phyloP scores from a whole-genome alignment of 2,797 vertebrate species.

The Pelochelys cantorii region DNA sequence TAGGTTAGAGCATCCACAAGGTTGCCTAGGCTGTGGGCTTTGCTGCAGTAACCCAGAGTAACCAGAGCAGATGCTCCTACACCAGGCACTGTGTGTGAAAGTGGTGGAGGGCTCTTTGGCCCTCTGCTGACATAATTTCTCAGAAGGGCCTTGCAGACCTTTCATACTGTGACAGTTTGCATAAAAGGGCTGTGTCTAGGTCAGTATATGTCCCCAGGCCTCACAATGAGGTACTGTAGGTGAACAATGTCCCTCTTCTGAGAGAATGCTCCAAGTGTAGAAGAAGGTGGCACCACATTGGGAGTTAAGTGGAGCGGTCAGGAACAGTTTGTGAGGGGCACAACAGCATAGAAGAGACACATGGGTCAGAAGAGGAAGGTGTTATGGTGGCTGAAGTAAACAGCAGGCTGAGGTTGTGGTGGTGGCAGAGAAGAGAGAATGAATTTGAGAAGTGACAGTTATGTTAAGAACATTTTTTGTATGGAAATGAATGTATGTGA shows the following conservation, averaged over 20 bases:
- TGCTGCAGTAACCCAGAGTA: background rate
- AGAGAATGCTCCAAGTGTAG: background rate
- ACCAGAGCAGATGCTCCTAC: background rate
- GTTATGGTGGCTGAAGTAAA: background rate
- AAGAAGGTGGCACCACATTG: background rate
- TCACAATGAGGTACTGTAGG: background rate
- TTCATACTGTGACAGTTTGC: background rate
- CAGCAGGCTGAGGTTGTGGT: background rate
- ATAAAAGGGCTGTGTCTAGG: background rate
- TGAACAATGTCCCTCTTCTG: background rate
- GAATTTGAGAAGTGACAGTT: background rate
- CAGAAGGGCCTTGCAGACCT: background rate
- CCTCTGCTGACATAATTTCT: background rate
- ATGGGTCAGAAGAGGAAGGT: background rate
- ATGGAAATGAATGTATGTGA: background rate
- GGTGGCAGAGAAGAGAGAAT: background rate
- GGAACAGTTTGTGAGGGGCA: background rate
- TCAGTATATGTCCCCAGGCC: background rate
- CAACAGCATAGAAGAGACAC: background rate
- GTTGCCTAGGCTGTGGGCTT: background rate
- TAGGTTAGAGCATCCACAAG: background rate
- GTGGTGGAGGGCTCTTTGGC: background rate
- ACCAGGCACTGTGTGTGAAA: background rate
- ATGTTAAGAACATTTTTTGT: background rate
- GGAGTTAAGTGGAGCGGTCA: background rate